Evolutionary conservation across 1,140 invertebrate species (phyloP), one percentile per base, ranked within the genome.

Genomic region (Helicoverpa zea): DNA sequence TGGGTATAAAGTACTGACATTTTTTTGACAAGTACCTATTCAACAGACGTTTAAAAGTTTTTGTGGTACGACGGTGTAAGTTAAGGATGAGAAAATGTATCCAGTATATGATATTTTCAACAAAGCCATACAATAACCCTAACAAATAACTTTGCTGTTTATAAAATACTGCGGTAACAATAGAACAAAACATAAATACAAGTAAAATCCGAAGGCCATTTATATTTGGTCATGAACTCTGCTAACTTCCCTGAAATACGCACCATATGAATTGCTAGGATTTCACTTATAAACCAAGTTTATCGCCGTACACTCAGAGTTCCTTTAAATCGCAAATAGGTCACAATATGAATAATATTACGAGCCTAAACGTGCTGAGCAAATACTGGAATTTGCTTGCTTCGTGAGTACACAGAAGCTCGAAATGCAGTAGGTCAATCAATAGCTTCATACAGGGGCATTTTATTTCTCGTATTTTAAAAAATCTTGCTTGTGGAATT

Each of bases 291-390:
- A 11, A 56, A 56, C 54, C 16, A 58, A 58, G 16, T 18, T 58
- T 23, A 14, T 10, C 9, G 9, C 56, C 9, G 18, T 14, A 12
- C 18, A 35, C 30, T 29, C 23, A 13, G 11, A 18, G 18, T 29
- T 23, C 58, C 23, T 35, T 23, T 29, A 63, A 43, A 30, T 63
- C 23, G 30, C 30, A 35, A 30, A 35, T 63, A 63, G 59, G 59
- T 63, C 59, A n/a, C 29, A 35, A 63, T 12, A 63, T 63, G 59
- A 63, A 63, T 63, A 63, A 35, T 35, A 63, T 63, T 14, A 63
- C 23, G 29, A 29, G 29, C 59, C 59, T 63, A 63, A 63, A 63
- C 13, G 59, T 63, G 29, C 59, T 63, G 59, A 14, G 30, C 59
- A 63, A 63, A 63, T 7, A 35, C 29, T 63, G 18, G 30, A 63